A percentile compares a stretch with the other conserved stretches of the same genome.
Conservation (phyloP, 2,888 invertebrate genomes). For the Lasioglossum calceatum region DNA sequence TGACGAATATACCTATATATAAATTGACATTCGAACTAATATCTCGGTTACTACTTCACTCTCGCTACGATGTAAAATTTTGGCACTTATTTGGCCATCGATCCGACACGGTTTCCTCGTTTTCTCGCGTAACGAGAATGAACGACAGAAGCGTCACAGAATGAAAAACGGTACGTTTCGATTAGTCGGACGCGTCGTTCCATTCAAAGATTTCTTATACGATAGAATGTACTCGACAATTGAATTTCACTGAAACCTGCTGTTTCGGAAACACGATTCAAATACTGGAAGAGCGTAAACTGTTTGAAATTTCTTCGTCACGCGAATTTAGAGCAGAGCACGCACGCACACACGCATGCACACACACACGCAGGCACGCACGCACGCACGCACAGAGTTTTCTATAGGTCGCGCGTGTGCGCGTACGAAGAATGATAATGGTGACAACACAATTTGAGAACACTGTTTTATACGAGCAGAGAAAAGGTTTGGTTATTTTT, state of each 20-base stretch:
- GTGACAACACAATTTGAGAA: constrained; percentile 21
- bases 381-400: background rate
- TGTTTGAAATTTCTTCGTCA: constrained; percentile 16
- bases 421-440: background rate
- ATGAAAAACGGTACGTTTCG: constrained; percentile 7
- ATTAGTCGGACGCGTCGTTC: background rate
- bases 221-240: background rate
- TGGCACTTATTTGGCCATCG: constrained; percentile 46
- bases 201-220: background rate
- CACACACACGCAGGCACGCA: no score
- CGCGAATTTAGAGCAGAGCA: constrained; percentile 9
- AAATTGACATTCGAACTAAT: constrained; percentile 12
- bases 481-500: constrained; percentile 11
- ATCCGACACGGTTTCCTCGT: background rate
- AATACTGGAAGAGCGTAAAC: constrained; percentile 31
- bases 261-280: constrained; percentile 3
- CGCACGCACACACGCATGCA: no score
- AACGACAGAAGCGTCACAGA: constrained; percentile 3
- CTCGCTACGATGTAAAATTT: constrained; percentile 32
- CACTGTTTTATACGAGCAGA: background rate
- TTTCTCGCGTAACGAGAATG: background rate
- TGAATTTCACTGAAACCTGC: constrained; percentile 1
- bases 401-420: background rate
- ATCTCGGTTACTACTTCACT: background rate
- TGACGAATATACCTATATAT: constrained; percentile 22